Evolutionary conservation across 2,888 invertebrate species (phyloP), one percentile per base, ranked within the genome.

Genomic region (Ichneumoninae sp.): DNA sequence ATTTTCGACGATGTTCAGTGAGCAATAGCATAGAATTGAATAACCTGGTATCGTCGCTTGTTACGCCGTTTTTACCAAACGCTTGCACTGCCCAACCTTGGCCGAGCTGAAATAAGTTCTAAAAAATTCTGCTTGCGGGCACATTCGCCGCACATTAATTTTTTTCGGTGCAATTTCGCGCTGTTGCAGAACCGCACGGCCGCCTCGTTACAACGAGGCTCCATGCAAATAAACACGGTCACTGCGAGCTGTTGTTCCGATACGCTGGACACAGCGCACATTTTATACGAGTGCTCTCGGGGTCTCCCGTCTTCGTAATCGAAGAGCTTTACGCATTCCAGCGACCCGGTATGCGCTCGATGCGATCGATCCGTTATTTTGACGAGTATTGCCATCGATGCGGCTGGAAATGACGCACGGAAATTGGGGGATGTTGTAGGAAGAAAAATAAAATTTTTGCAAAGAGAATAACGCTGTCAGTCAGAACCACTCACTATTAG

Each of bases 201-300:
- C 50, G 47, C 70, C 60, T 47, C 66, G 75, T 70, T 70, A 65
- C 52, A 81, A 66, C 75, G 78, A 74, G 69, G 26, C 50, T 70
- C 78, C 62, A 66, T 77, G 78, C 78, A 78, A 84, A 82, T 82
- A 84, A 82, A 40, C 75, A 71, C 66, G 75, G 79, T 84, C 76
- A 76, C 79, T 79, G 75, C 82, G 82, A 30, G 52, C 82, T 74
- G 78, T 71, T 79, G 75, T 82, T 82, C 71, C 82, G 79, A 84
- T 82, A 82, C 65, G 81, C 65, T 26, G 74, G 74, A 66, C 54
- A 47, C 74, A 70, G 69, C 50, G 62, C 40, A 40, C 60, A 71
- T 84, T 82, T 84, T 75, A 82, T 82, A 82, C 66, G 84, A 82
- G 84, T 13, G 81, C 81, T 40, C 68, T 40, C 68, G 75, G 79